Evolutionary conservation across 30 jellyfish, hydroid and myxozoan genomes (phyloP), one percentile per base, ranked within the genome.

Genomic region (Hydra vulgaris): DNA sequence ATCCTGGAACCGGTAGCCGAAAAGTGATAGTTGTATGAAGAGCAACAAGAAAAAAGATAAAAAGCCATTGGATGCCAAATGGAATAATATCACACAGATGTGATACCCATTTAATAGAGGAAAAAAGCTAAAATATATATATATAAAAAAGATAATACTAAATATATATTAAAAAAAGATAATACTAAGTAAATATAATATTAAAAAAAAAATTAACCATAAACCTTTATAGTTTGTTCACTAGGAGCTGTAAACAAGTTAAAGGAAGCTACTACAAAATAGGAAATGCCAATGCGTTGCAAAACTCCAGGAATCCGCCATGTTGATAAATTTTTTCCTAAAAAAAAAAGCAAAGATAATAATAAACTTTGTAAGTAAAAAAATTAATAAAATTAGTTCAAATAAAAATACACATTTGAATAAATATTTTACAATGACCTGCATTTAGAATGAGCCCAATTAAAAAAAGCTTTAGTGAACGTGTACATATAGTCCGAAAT

Each of bases 241-340:
- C 95, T 90, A 19, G 97, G 97, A 54, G 90, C 72, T 79, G 81
- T 71, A 72, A 76, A 73, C 74, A 90, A 70, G 66, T 79, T 90
- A 68, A 86, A 83, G 21, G 92, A 61, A 18, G 95, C 97, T 52
- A 90, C 95, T 52, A 86, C 95, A 69, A 90, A 86, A 81, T 90
- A 90, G 7, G 94, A 90, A 66, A 85, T 74, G n/a, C 87, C 97
- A 71, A 89, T 84, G 68, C 97, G 69, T 78, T 89, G 95, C 71
- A 89, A 84, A 18, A 89, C 97, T 21, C 97, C 97, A 0, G 95
- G 95, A 7, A 89, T 81, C 73, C 97, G 80, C 95, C 95, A 84
- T 23, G 86, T 85, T 53, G 77, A 27, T 53, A 89, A 70, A 61
- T 85, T 72, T 22, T 69, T 25, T 3, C 95, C 97, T 27, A 8